These are phyloP conservation scores for Aleiodes sp. DNA, from an alignment of 1,140 invertebrate species.

Conservation along the genomic window DNA sequence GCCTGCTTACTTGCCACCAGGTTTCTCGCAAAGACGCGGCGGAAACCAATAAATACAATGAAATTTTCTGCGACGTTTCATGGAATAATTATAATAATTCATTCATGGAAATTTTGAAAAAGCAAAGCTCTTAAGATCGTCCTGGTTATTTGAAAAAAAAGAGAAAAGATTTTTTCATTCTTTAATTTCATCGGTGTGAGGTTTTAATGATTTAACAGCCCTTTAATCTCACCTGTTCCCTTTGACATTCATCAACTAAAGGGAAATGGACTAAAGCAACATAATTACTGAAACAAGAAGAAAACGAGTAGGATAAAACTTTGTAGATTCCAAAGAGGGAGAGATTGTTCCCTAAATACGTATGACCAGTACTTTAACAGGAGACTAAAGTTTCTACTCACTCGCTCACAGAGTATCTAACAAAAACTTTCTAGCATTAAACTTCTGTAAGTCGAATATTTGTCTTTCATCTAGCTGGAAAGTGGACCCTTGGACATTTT, in stretches of 20 bases:
- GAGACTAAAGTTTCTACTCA: constrained; percentile 1
- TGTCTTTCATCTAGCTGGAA: constrained; percentile 18
- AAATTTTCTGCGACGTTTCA: no score
- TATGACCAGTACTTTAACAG: constrained; percentile 24
- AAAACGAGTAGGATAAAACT: background rate
- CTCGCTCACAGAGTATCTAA: background rate
- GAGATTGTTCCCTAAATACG: constrained; percentile 27
- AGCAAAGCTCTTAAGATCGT: no score
- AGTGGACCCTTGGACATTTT: constrained; percentile 21
- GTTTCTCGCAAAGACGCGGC: background rate
- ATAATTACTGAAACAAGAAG: background rate
- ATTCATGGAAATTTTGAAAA: no score
- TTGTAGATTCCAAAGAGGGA: background rate
- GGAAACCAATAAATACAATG: no score
- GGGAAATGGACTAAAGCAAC: background rate
- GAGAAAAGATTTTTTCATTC: no score
- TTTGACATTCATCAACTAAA: background rate
- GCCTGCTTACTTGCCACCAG: constrained; percentile 25
- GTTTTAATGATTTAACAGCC: background rate
- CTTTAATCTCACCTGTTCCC: background rate
- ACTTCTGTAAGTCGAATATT: constrained; percentile 24
- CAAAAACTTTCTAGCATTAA: background rate
- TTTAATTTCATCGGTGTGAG: constrained; percentile 8
- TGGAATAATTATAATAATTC: no score
- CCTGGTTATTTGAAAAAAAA: no score